Evolutionary conservation across 2,888 invertebrate genomes (phyloP).

Genomic region (Trissonchulus sp.): DNA sequence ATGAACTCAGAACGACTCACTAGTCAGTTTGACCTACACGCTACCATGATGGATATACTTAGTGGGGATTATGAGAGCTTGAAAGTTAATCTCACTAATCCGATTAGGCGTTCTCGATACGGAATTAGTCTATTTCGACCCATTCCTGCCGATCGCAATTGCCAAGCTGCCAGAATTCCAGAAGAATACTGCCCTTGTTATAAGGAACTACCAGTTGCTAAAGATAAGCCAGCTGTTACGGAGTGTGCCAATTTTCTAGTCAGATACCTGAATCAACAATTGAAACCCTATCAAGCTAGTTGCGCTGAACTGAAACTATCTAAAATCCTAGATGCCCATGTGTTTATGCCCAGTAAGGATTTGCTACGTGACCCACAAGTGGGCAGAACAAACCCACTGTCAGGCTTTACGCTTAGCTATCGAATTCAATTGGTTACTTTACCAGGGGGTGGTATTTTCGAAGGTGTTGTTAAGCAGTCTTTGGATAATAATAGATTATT

Average conservation of each 20-base stretch:
- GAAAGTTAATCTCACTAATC: neutral
- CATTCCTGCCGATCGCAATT: constrained; percentile 36
- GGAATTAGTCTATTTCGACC: constrained; percentile 33
- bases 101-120: neutral
- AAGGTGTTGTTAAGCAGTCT: constrained; percentile 18
- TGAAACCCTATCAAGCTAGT: neutral
- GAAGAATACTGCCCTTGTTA: constrained; percentile 44
- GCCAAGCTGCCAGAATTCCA: constrained; percentile 42
- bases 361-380: constrained; percentile 24
- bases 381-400: neutral
- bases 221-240: neutral
- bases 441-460: constrained; percentile 26
- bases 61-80: neutral
- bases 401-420: constrained; percentile 23
- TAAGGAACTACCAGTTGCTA: neutral
- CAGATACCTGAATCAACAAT: neutral
- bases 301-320: constrained; percentile 1
- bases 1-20: constrained; percentile 51
- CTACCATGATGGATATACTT: constrained; percentile 43
- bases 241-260: neutral
- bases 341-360: constrained; percentile 14
- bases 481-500: neutral
- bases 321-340: neutral
- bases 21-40: constrained; percentile 54
- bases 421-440: neutral